Base-by-base conservation (phyloP, 2,113 vertebrate genomes). In the Bufo gargarizans region DNA sequence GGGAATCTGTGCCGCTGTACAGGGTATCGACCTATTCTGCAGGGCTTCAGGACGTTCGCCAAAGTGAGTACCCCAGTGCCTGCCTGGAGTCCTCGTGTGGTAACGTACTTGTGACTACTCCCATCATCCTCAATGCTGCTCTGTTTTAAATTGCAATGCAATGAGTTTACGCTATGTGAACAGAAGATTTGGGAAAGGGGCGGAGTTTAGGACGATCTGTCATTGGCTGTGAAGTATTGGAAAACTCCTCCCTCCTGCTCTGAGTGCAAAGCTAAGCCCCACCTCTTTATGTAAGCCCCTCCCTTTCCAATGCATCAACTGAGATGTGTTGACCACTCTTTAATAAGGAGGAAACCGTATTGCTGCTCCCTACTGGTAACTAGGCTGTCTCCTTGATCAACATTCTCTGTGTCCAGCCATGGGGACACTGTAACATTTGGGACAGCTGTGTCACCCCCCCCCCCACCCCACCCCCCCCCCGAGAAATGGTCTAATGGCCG, bases 1-100 rank as follows among this genome's bases (percentile, higher is more conserved):
- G 98, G 98, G 56, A 99, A 99, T 87, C 91, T 99, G 90, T 99
- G 98, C 82, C 97, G 98, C 19, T 99, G 98, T 90, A 99, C 98
- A 0, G 98, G 98, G 58, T 99, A 99, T 91, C 94, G 98, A 89
- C 92, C 98, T 10, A 99, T 99, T 87, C 93, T 99, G 86, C 96
- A 99, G 87, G 98, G 97, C 11, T 99, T 95, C 92, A 96, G 93
- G 90, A 98, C 97, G 11, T 97, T 99, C 78, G 94, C 97, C 63
- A 93, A 91, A 94, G 98, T 99, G 93, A 96, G 95, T 90, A 10
- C n/a, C 55, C 49, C 4, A 53, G 3, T 47, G 5, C 16, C 1
- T 14, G 69, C 45, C 33, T 74, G 14, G 71, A 1, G 69, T 14
- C 20, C 3, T 16, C 14, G 11, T 45, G 14, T 72, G 22, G 69